These are phyloP conservation scores for Gnathonemus echidnorhynchus DNA, from an alignment of 2,113 vertebrate species.

Conservation along the genomic window DNA sequence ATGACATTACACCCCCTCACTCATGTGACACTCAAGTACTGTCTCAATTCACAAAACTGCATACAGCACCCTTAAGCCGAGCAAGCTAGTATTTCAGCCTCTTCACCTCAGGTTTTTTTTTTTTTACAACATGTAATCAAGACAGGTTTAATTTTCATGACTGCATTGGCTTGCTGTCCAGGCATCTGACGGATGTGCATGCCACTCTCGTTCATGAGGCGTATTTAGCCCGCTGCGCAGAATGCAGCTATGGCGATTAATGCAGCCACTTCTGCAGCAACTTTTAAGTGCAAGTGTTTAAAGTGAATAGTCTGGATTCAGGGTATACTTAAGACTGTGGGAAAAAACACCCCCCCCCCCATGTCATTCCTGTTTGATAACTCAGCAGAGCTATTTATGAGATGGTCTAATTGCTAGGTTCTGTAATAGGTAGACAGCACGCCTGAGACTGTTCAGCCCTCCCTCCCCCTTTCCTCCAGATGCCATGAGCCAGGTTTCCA, in stretches of 20 bases:
- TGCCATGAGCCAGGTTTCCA: background rate
- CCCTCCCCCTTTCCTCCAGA: background rate
- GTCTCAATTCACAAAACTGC: background rate
- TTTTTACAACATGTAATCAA: background rate
- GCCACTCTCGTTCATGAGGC: background rate
- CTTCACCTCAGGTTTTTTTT: background rate
- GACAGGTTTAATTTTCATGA: background rate
- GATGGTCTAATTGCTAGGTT: background rate
- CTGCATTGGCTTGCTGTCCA: background rate
- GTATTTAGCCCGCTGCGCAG: background rate
- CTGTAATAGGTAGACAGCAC: background rate
- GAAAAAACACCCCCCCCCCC: background rate
- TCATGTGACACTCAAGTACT: background rate
- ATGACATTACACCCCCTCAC: background rate
- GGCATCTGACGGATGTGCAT: background rate
- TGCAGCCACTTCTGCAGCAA: background rate
- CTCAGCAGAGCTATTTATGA: conserved; percentile 2
- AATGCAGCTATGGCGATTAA: background rate
- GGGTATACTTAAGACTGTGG: background rate
- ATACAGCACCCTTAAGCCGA: background rate
- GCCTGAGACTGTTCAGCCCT: background rate
- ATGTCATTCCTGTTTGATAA: conserved; percentile 3
- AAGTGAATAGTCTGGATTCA: background rate
- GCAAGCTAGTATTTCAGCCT: background rate
- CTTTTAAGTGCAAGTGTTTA: background rate